Conservation (phyloP, 2,113 vertebrate species). For the Notechis scutatus region DNA sequence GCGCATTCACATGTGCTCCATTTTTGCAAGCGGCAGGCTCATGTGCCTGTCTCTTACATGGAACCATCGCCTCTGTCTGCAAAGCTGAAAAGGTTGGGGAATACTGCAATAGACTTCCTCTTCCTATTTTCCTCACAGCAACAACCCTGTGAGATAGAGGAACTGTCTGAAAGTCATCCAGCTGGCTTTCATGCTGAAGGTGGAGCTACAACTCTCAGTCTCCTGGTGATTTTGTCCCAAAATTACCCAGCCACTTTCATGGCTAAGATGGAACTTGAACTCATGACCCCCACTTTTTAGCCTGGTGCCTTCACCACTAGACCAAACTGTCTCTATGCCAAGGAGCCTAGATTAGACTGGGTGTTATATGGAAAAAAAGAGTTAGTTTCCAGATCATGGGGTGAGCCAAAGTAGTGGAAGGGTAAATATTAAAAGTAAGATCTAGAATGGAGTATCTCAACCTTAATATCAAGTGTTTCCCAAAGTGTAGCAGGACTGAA, state of each 20-base stretch:
- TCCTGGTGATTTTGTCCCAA: neutral
- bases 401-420: neutral
- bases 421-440: neutral
- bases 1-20: no score
- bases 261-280: neutral
- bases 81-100: no score
- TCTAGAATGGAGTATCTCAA: neutral
- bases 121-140: no score
- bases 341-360: neutral
- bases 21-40: no score
- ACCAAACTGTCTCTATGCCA: neutral
- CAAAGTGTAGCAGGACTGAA: neutral
- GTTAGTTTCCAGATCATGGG: neutral
- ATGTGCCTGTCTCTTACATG: no score
- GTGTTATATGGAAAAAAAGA: neutral
- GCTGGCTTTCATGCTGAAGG: neutral
- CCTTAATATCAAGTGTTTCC: neutral
- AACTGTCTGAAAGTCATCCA: no score
- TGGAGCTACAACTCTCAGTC: neutral
- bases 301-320: neutral
- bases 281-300: neutral
- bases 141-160: no score
- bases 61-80: no score
- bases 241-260: neutral
- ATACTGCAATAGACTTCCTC: no score